Base-by-base conservation (phyloP, 2,113 vertebrate genomes). In the Lepus timidus region DNA sequence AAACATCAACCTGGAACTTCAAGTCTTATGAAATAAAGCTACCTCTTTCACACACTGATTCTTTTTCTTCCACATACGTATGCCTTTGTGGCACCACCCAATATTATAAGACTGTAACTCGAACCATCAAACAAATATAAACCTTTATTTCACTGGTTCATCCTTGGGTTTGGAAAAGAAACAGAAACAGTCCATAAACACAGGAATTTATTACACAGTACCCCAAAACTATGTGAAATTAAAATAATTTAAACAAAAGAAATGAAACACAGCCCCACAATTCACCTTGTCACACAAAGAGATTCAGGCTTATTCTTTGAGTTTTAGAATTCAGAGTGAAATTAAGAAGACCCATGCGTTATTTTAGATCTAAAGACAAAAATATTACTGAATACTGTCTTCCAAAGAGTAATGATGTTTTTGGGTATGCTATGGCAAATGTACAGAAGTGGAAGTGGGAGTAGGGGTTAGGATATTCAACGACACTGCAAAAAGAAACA, bases 341-440 rank as follows among this genome's bases (percentile, higher is more conserved):
- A 17, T 61, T 65, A 74, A 78, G 17, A 64, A 61, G 0, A 82
- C 76, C 9, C 88, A 74, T 14, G 71, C n/a, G 14, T 92, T 82
- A 68, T 55, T 87, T 86, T 78, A 52, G 25, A 90, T 49, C 7
- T 25, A 79, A 90, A 94, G 84, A 90, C 68, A 76, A n/a, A 89
- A 6, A 58, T 17, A 14, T n/a, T 75, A 75, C 19, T 91, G 88
- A 85, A 51, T 71, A 64, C 9, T 29, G 14, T 85, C 83, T 52
- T 89, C 10, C 11, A 68, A 76, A 81, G 5, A 52, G 25, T 20
- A 71, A 65, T 4, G 68, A 36, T 11, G 29, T 29, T n/a, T 71
- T 80, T 13, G 23, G 23, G 23, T 20, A 90, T 44, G 44, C 44
- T 44, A 6, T 44, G 44, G 44, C 19, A 76, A 55, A 85, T 29